Conservation (phyloP, 2,113 vertebrate genomes). For the Anseranas semipalmata region DNA sequence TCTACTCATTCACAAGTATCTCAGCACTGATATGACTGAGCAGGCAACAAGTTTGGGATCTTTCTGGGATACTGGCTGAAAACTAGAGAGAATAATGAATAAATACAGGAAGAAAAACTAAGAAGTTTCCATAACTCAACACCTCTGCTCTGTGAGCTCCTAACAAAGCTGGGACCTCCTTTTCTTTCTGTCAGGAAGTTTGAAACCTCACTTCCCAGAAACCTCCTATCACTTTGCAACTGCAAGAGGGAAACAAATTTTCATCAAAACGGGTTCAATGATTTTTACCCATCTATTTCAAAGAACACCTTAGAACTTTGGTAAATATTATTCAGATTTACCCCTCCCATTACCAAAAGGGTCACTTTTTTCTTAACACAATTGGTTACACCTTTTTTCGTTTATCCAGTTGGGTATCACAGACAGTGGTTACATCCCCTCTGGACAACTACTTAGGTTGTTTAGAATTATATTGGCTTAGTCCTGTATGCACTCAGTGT, state of each 20-base stretch:
- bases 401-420: background rate
- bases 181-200: background rate
- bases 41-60: background rate
- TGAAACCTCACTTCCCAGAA: background rate
- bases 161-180: background rate
- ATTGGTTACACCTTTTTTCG: background rate
- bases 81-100: background rate
- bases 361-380: background rate
- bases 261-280: background rate
- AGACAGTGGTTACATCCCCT: background rate
- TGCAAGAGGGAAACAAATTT: background rate
- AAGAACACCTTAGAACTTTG: background rate
- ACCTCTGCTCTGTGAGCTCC: background rate
- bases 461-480: background rate
- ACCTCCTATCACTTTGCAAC: background rate
- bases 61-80: background rate
- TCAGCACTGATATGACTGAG: background rate
- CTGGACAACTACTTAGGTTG: background rate
- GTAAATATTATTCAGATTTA: background rate
- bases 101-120: background rate
- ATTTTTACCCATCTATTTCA: background rate
- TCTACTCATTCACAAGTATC: background rate
- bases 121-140: background rate
- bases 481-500: background rate
- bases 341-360: accelerated